A percentile compares a stretch with the other conserved stretches of the same genome.
phyloP scores from a whole-genome alignment of 2,113 vertebrate species.

The Macrotus californicus region DNA sequence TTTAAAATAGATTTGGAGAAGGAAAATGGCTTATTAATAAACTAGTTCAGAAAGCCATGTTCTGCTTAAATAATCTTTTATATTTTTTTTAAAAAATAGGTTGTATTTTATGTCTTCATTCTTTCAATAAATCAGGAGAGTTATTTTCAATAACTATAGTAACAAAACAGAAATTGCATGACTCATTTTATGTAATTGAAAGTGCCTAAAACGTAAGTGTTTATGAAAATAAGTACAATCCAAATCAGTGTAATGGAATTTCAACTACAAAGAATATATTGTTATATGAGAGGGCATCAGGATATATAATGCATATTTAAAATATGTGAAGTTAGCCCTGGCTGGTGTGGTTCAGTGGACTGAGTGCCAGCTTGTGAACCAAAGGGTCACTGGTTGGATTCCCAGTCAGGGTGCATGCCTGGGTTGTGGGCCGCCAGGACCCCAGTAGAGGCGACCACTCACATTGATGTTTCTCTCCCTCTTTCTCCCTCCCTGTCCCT shows the following conservation, averaged over 20 bases:
- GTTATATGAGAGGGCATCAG: neutral
- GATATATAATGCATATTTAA: neutral
- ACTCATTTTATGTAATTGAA: constrained; percentile 15
- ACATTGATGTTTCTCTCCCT: too few relatives aligned
- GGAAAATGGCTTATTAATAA: constrained; percentile 17
- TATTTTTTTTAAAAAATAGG: neutral
- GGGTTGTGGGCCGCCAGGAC: too few relatives aligned
- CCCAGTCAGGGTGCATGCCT: too few relatives aligned
- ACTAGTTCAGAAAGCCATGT: neutral
- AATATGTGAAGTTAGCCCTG: neutral
- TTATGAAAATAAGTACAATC: constrained; percentile 25
- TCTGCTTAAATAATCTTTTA: neutral
- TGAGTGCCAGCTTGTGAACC: too few relatives aligned
- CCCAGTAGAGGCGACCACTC: too few relatives aligned
- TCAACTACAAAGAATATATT: neutral
- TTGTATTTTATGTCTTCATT: constrained; percentile 3
- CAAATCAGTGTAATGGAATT: neutral
- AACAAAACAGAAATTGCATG: neutral
- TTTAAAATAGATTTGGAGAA: neutral
- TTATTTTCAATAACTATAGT: constrained; percentile 23
- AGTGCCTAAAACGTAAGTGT: neutral
- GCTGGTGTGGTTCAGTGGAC: too few relatives aligned
- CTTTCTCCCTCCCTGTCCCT: too few relatives aligned
- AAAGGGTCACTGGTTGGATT: too few relatives aligned
- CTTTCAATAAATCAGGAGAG: neutral